Evolutionary conservation across 2,888 invertebrate species (phyloP), one percentile per base, ranked within the genome.

Genomic region (Chrysotoxum bicinctum): DNA sequence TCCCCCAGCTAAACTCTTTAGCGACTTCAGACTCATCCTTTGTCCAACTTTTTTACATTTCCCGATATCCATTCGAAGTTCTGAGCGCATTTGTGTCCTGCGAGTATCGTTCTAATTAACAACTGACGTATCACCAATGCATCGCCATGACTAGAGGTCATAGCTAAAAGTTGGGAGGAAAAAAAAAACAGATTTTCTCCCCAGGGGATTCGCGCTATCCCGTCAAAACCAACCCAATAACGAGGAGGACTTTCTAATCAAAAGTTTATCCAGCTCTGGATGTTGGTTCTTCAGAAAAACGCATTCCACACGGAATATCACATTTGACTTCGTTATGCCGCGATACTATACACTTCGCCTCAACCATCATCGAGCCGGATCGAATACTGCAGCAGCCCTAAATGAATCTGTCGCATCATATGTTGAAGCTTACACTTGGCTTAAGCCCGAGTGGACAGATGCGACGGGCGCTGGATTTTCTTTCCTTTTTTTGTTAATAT

Each of bases 391-490:
- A 40, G 8, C 45, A 45, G 26, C 26, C 43, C 58, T 19, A 60
- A 68, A 62, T 35, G 52, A 21, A 69, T 64, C 7, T 72, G 32
- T 60, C 56, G 32, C 58, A 68, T 69, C 58, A 68, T 69, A 84
- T 60, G 68, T 66, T 58, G 43, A 76, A 75, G 64, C 72, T 72
- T 84, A 76, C 80, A 80, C 80, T 72, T 80, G 80, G 75, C 54
- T 76, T 76, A 66, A 76, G 60, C 43, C 43, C 21, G 58, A 75
- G 32, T 52, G 75, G 74, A 70, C 70, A 75, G 74, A 79, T 79
- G 74, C 64, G 58, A 79, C 21, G 62, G 14, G 23, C 10, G 10
- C 3, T 21, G 37, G 58, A 1, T 48, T 1, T 35, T 35, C 52
- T 70, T 75, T 83, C 64, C 62, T 78, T 10, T 3, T 0, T 2